Evolutionary conservation across 2,113 vertebrate species (phyloP).

Genomic region (Hiodon tergisus): DNA sequence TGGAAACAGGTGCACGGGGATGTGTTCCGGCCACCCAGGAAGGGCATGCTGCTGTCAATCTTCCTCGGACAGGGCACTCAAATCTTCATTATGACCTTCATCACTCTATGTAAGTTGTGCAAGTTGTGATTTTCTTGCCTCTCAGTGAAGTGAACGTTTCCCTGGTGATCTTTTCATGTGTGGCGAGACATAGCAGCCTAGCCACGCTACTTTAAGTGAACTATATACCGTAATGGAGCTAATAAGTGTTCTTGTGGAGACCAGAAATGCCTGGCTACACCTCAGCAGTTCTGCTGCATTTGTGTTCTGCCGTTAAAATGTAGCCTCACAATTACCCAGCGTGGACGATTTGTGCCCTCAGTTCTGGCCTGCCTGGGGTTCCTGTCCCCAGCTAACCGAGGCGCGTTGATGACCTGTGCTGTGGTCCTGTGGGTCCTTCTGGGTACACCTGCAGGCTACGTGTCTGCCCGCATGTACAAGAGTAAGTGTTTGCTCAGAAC

Average conservation of each 20-base stretch:
- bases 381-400: slow-evolving; percentile 94
- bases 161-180: no score
- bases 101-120: slow-evolving; percentile 87
- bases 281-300: not conserved
- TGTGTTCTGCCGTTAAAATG: no score
- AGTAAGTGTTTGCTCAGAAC: slow-evolving; percentile 45
- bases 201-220: no score
- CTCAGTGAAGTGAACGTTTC: no score
- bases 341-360: slow-evolving; percentile 36
- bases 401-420: slow-evolving; percentile 96
- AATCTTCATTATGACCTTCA: slow-evolving; percentile 98
- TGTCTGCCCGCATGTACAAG: slow-evolving; percentile 79
- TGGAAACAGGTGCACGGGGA: slow-evolving; percentile 98
- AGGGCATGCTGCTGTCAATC: slow-evolving; percentile 92
- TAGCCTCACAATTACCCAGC: not conserved
- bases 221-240: no score
- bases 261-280: no score
- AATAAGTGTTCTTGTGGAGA: no score
- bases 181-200: no score
- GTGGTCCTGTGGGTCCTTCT: slow-evolving; percentile 95
- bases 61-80: slow-evolving; percentile 94
- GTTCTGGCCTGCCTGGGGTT: slow-evolving; percentile 97
- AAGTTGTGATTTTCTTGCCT: no score
- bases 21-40: slow-evolving; percentile 90
- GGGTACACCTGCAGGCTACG: slow-evolving; percentile 92